phyloP scores from a whole-genome alignment of 2,113 vertebrate genomes.

The Macrotus californicus region DNA sequence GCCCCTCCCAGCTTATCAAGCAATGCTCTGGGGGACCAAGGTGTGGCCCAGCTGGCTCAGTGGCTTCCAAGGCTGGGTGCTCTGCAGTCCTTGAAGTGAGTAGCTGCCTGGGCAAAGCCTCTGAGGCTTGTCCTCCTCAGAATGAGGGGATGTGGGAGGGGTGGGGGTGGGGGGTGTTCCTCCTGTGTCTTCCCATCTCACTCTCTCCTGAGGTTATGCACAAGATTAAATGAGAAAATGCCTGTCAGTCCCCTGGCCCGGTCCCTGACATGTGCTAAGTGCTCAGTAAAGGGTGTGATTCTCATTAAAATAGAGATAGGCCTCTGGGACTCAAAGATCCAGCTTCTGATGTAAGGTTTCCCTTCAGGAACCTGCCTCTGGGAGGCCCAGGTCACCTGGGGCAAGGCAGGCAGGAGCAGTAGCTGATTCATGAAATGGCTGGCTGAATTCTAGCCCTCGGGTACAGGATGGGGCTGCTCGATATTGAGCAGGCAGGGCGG shows the following conservation, averaged over 20 bases:
- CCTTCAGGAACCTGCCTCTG: not conserved
- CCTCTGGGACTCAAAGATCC: not conserved
- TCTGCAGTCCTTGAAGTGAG: constrained; percentile 86
- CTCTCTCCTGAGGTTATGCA: not conserved
- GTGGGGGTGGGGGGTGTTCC: fast-evolving
- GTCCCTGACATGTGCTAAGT: not conserved
- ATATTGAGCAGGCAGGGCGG: not conserved
- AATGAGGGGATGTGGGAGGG: fast-evolving
- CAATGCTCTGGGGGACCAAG: constrained; percentile 82
- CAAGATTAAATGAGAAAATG: not conserved
- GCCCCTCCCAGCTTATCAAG: constrained; percentile 81
- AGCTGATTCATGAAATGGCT: not conserved
- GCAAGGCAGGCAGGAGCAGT: fast-evolving
- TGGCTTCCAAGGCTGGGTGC: constrained; percentile 75
- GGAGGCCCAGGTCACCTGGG: not conserved
- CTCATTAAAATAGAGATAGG: not conserved
- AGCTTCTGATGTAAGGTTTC: not conserved
- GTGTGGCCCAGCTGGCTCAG: constrained; percentile 76
- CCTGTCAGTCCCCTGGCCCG: fast-evolving
- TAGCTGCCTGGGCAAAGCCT: not conserved
- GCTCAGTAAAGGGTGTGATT: not conserved
- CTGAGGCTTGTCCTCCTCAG: not conserved
- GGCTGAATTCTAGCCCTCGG: not conserved
- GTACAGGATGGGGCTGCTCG: not conserved
- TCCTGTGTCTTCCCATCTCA: not conserved